Evolutionary conservation across 2,888 invertebrate species (phyloP).

Genomic region (Sesamia inferens): DNA sequence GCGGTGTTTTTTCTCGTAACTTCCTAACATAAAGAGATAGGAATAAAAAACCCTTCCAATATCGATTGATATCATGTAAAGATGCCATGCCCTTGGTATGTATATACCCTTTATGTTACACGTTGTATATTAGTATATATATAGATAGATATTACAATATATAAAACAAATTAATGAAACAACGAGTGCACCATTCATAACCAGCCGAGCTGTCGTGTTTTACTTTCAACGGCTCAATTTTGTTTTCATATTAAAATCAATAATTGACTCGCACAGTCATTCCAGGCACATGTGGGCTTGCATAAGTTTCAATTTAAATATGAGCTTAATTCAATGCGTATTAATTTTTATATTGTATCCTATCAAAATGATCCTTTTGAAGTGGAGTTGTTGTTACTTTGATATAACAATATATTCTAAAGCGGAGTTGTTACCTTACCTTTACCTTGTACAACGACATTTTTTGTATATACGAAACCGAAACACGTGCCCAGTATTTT

Average conservation of each 20-base stretch:
- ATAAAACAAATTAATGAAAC: neutral
- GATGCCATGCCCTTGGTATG: too few relatives aligned
- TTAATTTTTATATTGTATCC: conserved; percentile 3
- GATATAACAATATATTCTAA: neutral
- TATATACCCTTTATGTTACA: too few relatives aligned
- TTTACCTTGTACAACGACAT: too few relatives aligned
- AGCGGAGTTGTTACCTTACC: too few relatives aligned
- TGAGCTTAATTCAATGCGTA: conserved; percentile 14
- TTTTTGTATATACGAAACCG: too few relatives aligned
- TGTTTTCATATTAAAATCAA: conserved; percentile 34
- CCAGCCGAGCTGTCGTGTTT: conserved; percentile 16
- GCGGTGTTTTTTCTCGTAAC: too few relatives aligned
- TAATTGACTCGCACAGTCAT: conserved; percentile 44
- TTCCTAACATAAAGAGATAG: too few relatives aligned
- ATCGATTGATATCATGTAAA: too few relatives aligned
- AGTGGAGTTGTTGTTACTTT: neutral
- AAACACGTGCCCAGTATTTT: too few relatives aligned
- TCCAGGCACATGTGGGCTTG: conserved; percentile 23
- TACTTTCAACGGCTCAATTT: conserved; percentile 23
- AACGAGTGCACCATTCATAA: neutral
- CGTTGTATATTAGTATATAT: too few relatives aligned
- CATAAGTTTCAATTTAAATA: conserved; percentile 37
- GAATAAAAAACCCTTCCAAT: too few relatives aligned
- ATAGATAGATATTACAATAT: too few relatives aligned
- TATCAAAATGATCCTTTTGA: neutral